phyloP scores from a whole-genome alignment of 2,888 invertebrate genomes.

The Trachelus stipa region DNA sequence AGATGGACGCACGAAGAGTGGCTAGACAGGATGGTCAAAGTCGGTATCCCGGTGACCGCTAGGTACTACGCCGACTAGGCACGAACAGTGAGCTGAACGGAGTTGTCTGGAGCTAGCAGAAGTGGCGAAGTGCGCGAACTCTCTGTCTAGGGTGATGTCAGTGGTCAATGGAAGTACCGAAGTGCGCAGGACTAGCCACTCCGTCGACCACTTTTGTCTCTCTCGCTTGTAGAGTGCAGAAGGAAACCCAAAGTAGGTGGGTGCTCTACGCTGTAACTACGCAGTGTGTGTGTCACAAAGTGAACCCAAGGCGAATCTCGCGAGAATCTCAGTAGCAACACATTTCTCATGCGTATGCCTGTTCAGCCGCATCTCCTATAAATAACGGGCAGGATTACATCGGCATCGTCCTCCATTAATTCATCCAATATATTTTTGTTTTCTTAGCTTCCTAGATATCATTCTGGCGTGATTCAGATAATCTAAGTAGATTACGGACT shows the following conservation, averaged over 20 bases:
- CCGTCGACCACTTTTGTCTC: slow-evolving; percentile 45
- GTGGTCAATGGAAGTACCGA: slow-evolving; percentile 57
- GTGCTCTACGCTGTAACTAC: slow-evolving; percentile 65
- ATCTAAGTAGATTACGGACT: neutral
- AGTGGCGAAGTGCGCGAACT: slow-evolving; percentile 50
- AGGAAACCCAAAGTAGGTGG: slow-evolving; percentile 63
- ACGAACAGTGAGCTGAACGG: slow-evolving; percentile 52
- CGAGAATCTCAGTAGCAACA: slow-evolving; percentile 60
- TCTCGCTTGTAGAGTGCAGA: slow-evolving; percentile 60
- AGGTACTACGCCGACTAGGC: slow-evolving; percentile 46
- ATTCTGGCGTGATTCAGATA: neutral
- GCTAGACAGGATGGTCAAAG: slow-evolving; percentile 49
- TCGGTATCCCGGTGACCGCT: slow-evolving; percentile 43
- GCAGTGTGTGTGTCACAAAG: slow-evolving; percentile 63
- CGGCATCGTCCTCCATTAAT: slow-evolving; percentile 52
- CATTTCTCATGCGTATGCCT: slow-evolving; percentile 54
- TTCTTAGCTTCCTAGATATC: slow-evolving; percentile 22
- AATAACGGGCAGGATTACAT: slow-evolving; percentile 66
- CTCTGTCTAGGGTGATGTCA: slow-evolving; percentile 47
- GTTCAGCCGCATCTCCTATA: slow-evolving; percentile 66
- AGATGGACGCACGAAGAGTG: slow-evolving; percentile 58
- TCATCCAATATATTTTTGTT: slow-evolving; percentile 37
- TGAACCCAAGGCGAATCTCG: slow-evolving; percentile 65
- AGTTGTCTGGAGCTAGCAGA: slow-evolving; percentile 52
- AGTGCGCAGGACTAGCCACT: slow-evolving; percentile 59